phyloP scores from a whole-genome alignment of 1,140 invertebrate genomes.

The Anoplophora glabripennis region DNA sequence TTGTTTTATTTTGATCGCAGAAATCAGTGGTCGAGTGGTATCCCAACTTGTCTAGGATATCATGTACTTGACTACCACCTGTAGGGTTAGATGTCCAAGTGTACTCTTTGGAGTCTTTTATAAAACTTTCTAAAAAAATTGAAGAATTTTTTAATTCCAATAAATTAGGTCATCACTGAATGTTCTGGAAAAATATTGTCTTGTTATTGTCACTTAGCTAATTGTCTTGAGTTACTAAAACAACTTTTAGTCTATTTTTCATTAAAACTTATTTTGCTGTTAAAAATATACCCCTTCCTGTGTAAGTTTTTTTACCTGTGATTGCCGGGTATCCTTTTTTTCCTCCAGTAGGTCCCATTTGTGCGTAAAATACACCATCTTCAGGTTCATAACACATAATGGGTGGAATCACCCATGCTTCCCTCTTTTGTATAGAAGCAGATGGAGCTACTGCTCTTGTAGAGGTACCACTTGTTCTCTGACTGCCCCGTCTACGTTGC shows the following conservation, averaged over 20 bases:
- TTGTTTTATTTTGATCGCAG: too few relatives aligned
- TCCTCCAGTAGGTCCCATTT: constrained; percentile 87
- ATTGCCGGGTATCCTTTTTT: constrained; percentile 83
- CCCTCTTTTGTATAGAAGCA: constrained; percentile 54
- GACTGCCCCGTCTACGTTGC: background rate
- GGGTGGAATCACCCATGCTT: constrained; percentile 80
- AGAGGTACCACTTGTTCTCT: background rate
- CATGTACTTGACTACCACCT: too few relatives aligned
- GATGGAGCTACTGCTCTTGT: constrained; percentile 56
- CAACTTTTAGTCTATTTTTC: background rate
- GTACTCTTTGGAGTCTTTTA: too few relatives aligned
- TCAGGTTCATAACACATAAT: constrained; percentile 86
- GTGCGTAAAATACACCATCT: constrained; percentile 85
- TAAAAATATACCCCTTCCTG: background rate
- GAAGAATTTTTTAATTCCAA: too few relatives aligned
- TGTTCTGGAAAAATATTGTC: too few relatives aligned
- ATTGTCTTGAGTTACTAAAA: too few relatives aligned
- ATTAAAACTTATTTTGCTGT: background rate
- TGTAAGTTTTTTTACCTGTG: constrained; percentile 59
- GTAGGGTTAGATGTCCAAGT: too few relatives aligned
- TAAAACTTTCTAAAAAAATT: too few relatives aligned
- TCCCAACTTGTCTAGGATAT: too few relatives aligned
- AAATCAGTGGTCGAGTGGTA: too few relatives aligned
- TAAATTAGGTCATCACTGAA: too few relatives aligned
- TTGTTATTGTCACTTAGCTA: too few relatives aligned